These are phyloP conservation scores for Polydrusus cervinus DNA, from an alignment of 2,888 invertebrate genomes.

Conservation along the genomic window DNA sequence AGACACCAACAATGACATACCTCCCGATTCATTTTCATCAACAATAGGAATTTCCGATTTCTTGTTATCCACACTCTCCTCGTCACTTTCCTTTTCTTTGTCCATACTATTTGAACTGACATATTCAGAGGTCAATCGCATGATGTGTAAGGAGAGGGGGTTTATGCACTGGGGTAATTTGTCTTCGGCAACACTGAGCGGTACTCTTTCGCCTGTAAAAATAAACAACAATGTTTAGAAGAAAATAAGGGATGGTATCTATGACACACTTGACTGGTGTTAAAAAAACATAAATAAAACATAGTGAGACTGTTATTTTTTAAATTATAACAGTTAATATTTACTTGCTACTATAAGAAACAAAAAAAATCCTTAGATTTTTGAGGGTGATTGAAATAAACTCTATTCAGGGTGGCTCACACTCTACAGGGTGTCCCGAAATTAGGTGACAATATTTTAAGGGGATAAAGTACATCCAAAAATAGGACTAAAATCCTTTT, in stretches of 20 bases:
- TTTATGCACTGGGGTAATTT: conserved; percentile 93
- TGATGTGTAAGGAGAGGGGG: conserved; percentile 95
- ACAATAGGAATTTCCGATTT: conserved; percentile 74
- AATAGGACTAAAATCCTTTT: too few relatives aligned
- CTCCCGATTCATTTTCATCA: conserved; percentile 70
- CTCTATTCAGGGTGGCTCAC: too few relatives aligned
- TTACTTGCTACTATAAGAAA: neutral
- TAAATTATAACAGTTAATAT: neutral
- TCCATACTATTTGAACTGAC: conserved; percentile 79
- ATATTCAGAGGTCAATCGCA: conserved; percentile 93
- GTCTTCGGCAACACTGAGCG: conserved; percentile 95
- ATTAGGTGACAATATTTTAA: too few relatives aligned
- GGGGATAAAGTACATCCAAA: too few relatives aligned
- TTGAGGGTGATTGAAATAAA: too few relatives aligned
- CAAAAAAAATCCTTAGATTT: neutral
- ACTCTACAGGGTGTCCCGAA: too few relatives aligned
- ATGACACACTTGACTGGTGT: too few relatives aligned
- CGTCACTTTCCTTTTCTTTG: conserved; percentile 77
- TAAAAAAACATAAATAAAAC: too few relatives aligned
- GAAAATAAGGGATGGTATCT: neutral
- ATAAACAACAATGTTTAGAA: neutral
- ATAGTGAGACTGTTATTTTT: too few relatives aligned
- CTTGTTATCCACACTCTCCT: conserved; percentile 81
- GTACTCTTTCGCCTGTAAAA: conserved; percentile 87
- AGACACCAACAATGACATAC: conserved; percentile 56